Evolutionary conservation across 2,888 invertebrate species (phyloP).

Genomic region (Eristalinus sepulchralis): DNA sequence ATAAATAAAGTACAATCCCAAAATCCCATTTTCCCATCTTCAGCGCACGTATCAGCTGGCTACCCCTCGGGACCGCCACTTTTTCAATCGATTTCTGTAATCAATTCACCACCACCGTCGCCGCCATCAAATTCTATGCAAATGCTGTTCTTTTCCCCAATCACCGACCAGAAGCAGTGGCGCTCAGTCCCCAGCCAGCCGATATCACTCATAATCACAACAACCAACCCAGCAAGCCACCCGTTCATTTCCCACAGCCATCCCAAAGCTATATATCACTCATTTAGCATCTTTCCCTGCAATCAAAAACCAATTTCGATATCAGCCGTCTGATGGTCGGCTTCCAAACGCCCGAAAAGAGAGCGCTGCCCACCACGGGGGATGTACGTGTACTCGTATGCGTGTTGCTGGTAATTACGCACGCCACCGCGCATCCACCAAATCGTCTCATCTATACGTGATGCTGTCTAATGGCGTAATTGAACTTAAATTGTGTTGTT

Average conservation of each 20-base stretch:
- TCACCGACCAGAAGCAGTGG: background rate
- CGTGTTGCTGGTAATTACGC: constrained; percentile 30
- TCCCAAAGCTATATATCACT: constrained; percentile 64
- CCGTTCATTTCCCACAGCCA: constrained; percentile 54
- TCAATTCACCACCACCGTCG: background rate
- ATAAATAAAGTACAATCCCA: no score
- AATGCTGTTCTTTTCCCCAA: background rate
- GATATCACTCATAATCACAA: constrained; percentile 54
- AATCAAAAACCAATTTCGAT: constrained; percentile 63
- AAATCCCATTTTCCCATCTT: no score
- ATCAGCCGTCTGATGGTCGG: background rate
- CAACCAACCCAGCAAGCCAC: no score
- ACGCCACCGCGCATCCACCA: background rate
- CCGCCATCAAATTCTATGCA: background rate
- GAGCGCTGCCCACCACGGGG: background rate
- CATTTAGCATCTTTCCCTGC: constrained; percentile 58
- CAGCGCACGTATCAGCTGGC: no score
- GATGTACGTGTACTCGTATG: background rate
- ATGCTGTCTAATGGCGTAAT: constrained; percentile 27
- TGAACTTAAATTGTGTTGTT: constrained; percentile 30
- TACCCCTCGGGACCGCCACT: no score
- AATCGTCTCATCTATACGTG: background rate
- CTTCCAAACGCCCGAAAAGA: background rate
- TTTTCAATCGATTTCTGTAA: background rate
- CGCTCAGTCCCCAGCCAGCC: background rate